phyloP scores from a whole-genome alignment of 2,888 invertebrate species.

The Sinelater perroti region DNA sequence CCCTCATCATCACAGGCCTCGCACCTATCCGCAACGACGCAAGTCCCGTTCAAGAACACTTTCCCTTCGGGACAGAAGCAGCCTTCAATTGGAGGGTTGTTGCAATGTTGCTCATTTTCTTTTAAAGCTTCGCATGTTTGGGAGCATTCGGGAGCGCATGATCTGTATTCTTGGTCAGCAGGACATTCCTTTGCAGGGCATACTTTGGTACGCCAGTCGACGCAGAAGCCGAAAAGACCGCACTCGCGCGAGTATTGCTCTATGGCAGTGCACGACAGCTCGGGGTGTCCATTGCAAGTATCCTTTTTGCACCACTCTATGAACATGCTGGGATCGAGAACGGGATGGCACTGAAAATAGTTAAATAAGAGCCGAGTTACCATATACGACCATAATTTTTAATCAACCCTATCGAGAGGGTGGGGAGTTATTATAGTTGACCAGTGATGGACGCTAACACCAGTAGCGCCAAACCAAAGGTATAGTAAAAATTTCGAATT shows the following conservation, averaged over 20 bases:
- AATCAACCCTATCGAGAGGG: no score
- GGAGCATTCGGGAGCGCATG: slow-evolving; percentile 70
- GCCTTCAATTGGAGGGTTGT: slow-evolving; percentile 69
- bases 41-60: slow-evolving; percentile 76
- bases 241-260: slow-evolving; percentile 80
- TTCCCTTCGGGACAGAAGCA: slow-evolving; percentile 85
- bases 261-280: slow-evolving; percentile 70
- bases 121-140: slow-evolving; percentile 72
- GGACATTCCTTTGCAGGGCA: slow-evolving; percentile 73
- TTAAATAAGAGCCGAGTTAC: neutral
- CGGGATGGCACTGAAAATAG: slow-evolving; percentile 70
- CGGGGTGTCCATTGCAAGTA: slow-evolving; percentile 66
- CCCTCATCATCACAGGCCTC: slow-evolving; percentile 78
- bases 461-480: no score
- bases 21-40: slow-evolving; percentile 73
- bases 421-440: no score
- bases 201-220: slow-evolving; percentile 73
- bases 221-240: slow-evolving; percentile 73
- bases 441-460: no score
- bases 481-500: no score
- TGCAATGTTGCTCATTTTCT: slow-evolving; percentile 50
- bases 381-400: no score
- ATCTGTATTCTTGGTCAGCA: slow-evolving; percentile 61
- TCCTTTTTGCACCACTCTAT: slow-evolving; percentile 76
- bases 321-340: slow-evolving; percentile 75